Evolutionary conservation across 2,113 vertebrate species (phyloP).

Genomic region (Boulengeromyrus knoepffleri): DNA sequence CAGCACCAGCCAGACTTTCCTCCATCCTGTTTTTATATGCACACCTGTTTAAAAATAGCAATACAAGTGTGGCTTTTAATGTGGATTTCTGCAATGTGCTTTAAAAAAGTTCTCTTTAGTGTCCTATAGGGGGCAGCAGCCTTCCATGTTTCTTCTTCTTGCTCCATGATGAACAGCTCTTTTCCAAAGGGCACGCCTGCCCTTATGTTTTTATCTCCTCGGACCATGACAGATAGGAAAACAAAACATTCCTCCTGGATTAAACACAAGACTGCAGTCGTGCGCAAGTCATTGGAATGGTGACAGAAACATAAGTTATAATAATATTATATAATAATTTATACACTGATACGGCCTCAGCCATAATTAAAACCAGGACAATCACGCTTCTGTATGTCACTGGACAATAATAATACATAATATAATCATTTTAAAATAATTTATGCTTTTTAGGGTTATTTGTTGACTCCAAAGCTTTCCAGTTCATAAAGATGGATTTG

Average conservation of each 20-base stretch:
- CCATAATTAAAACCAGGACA: neutral
- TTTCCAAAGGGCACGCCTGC: neutral
- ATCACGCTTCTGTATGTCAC: neutral
- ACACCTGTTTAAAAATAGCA: neutral
- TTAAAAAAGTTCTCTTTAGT: neutral
- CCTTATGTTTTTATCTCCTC: neutral
- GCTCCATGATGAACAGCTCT: neutral
- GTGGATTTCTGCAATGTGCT: neutral
- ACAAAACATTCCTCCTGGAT: neutral
- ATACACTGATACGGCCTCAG: neutral
- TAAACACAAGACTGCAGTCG: neutral
- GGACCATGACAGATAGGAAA: neutral
- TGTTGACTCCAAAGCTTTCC: neutral
- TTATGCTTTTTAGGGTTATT: neutral
- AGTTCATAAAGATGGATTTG: neutral
- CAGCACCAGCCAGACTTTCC: neutral
- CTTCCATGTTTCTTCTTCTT: neutral
- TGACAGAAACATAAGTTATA: neutral
- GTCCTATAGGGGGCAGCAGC: neutral
- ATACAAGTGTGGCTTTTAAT: neutral
- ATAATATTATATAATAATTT: neutral
- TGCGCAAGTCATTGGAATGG: neutral
- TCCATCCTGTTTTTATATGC: neutral
- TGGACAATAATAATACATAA: neutral
- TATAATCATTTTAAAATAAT: neutral